These are phyloP conservation scores for Propsilocerus akamusi DNA, from an alignment of 1,140 invertebrate species.

Conservation along the genomic window DNA sequence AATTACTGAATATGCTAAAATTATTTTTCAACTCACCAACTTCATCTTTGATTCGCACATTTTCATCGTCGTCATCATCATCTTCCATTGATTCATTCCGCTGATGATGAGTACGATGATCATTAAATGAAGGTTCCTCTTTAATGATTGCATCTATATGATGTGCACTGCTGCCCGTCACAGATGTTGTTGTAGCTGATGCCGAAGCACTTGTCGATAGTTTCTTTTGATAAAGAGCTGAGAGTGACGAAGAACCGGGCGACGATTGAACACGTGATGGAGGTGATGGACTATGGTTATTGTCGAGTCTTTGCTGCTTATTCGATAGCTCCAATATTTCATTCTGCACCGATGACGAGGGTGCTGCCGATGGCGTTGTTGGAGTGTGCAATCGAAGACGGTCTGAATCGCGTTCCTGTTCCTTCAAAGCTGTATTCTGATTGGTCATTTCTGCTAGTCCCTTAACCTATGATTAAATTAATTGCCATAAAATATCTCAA, in stretches of 20 bases:
- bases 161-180: conserved; percentile 5
- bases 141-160: neutral
- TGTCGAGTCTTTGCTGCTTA: conserved; percentile 9
- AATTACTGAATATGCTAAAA: neutral
- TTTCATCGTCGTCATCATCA: conserved; percentile 15
- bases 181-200: conserved; percentile 3
- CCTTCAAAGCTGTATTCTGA: conserved; percentile 36
- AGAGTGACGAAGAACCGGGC: conserved; percentile 7
- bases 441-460: conserved; percentile 83
- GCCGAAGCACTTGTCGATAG: neutral
- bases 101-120: conserved; percentile 6
- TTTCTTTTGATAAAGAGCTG: conserved; percentile 7
- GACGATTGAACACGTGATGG: conserved; percentile 13
- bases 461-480: conserved; percentile 36
- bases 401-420: conserved; percentile 23
- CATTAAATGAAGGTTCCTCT: neutral
- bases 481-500: neutral
- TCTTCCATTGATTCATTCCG: conserved; percentile 3
- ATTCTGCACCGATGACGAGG: conserved; percentile 10
- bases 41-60: conserved; percentile 9
- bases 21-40: neutral
- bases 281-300: conserved; percentile 19
- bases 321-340: conserved; percentile 8
- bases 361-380: conserved; percentile 10
- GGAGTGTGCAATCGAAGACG: conserved; percentile 22